Evolutionary conservation across 2,797 vertebrate species (phyloP).

Genomic region (Thalassophryne amazonica): DNA sequence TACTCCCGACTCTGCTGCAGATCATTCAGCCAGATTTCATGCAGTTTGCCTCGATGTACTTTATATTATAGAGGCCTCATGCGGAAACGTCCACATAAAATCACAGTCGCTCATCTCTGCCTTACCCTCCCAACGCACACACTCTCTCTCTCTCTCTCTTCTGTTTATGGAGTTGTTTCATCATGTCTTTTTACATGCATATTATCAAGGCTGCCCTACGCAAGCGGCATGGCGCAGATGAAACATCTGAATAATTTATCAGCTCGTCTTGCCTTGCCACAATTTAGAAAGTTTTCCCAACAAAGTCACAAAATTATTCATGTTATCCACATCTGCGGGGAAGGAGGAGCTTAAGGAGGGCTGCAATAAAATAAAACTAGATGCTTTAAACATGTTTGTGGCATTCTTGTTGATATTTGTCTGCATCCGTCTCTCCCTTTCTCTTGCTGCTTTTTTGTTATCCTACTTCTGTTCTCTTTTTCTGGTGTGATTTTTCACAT

Average conservation of each 20-base stretch:
- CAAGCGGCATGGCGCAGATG: conserved; percentile 62
- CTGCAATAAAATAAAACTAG: conserved; percentile 10
- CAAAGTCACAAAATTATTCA: conserved; percentile 74
- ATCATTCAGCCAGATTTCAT: conserved; percentile 50
- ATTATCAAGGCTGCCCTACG: conserved; percentile 67
- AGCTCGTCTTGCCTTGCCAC: conserved; percentile 63
- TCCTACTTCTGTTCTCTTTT: not conserved
- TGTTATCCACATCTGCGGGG: conserved; percentile 57
- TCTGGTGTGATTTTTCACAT: not conserved
- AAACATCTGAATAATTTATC: conserved; percentile 74
- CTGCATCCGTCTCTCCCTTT: not conserved
- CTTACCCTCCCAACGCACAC: conserved; percentile 22
- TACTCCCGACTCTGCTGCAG: conserved; percentile 10
- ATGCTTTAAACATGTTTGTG: conserved; percentile 1
- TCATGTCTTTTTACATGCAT: conserved; percentile 72
- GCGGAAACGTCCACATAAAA: conserved; percentile 28
- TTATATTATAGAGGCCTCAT: conserved; percentile 42
- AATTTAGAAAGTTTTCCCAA: conserved; percentile 67
- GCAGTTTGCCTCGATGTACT: conserved; percentile 49
- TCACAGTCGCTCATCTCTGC: conserved; percentile 45
- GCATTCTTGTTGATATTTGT: not conserved
- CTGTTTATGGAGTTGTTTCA: conserved; percentile 71
- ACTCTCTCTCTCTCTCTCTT: conserved; percentile 43
- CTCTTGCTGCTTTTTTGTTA: not conserved
- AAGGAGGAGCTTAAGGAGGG: conserved; percentile 25